Percentiles rank a stretch among this genome's conserved stretches.
Conservation (phyloP, 2,888 invertebrate species). For the Plagiodera versicolora region DNA sequence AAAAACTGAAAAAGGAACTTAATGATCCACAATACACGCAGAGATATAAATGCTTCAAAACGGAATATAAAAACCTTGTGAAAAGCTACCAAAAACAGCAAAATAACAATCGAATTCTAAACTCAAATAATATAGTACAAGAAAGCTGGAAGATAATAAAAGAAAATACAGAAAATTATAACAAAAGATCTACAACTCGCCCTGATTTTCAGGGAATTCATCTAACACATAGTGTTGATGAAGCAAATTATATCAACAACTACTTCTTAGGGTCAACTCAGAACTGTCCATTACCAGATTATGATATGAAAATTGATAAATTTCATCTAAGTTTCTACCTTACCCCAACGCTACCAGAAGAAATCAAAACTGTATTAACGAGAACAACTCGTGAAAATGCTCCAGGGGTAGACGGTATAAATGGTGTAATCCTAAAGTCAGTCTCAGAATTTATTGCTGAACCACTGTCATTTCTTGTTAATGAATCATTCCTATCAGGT, state of each 20-base stretch:
- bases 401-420: constrained; percentile 2
- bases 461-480: constrained; percentile 1
- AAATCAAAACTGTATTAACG: constrained; percentile 8
- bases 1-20: background rate
- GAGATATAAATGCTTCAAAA: constrained; percentile 8
- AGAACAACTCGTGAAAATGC: constrained; percentile 5
- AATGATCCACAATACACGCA: constrained; percentile 1
- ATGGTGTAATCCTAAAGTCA: constrained; percentile 3
- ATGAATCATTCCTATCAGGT: constrained; percentile 8
- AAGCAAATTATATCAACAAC: constrained; percentile 6
- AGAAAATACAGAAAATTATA: constrained; percentile 4
- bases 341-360: background rate
- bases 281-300: constrained; percentile 1
- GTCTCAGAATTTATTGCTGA: constrained; percentile 4
- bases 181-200: background rate
- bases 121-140: background rate
- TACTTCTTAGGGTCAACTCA: constrained; percentile 2
- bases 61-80: constrained; percentile 2
- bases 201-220: constrained; percentile 5
- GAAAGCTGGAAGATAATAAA: background rate
- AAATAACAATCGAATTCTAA: background rate
- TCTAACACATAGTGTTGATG: background rate
- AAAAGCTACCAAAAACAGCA: background rate
- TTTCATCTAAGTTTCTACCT: background rate
- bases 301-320: constrained; percentile 1